phyloP scores from a whole-genome alignment of 2,888 invertebrate species.

The Gisinianus flammeolus region DNA sequence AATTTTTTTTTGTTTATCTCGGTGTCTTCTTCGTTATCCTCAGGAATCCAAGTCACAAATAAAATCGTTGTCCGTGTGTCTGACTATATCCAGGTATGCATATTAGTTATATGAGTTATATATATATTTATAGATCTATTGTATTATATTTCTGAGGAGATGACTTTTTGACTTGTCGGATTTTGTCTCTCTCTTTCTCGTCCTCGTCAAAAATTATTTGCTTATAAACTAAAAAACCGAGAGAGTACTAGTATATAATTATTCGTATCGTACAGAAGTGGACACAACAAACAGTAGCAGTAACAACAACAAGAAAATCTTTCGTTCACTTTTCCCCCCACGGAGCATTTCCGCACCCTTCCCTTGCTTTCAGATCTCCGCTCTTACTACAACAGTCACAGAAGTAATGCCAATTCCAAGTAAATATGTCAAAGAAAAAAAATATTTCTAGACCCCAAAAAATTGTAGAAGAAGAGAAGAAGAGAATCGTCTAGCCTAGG shows the following conservation, averaged over 20 bases:
- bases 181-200: slow-evolving; percentile 15
- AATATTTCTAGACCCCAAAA: background rate
- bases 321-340: slow-evolving; percentile 34
- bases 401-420: background rate
- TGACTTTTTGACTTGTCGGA: no score
- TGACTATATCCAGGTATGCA: no score
- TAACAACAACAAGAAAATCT: slow-evolving; percentile 9
- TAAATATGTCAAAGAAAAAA: slow-evolving; percentile 15
- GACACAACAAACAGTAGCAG: slow-evolving; percentile 20
- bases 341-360: slow-evolving; percentile 39
- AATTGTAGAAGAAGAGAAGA: background rate
- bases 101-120: no score
- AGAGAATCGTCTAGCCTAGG: slow-evolving; percentile 15
- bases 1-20: no score
- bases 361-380: slow-evolving; percentile 1
- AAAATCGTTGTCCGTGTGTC: slow-evolving; percentile 30
- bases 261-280: background rate
- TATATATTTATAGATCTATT: no score
- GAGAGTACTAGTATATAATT: background rate
- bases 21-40: no score
- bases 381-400: background rate
- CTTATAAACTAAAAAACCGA: slow-evolving; percentile 2
- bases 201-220: background rate
- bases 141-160: no score
- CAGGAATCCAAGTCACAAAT: slow-evolving; percentile 4